These are phyloP conservation scores for Plestiodon gilberti DNA, from an alignment of 2,113 vertebrate genomes.

Conservation along the genomic window DNA sequence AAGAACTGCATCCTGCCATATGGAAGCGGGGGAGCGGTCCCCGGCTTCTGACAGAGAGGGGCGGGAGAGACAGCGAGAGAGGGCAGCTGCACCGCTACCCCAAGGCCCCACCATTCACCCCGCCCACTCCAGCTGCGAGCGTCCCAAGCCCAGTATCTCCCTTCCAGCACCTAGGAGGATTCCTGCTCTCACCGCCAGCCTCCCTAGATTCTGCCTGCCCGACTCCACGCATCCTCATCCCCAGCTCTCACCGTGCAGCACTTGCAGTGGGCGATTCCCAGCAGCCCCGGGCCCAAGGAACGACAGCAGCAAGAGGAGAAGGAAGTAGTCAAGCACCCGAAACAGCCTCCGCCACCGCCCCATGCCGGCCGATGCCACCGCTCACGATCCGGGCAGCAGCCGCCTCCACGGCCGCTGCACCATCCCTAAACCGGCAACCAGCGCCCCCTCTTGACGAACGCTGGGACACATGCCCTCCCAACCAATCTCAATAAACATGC, in stretches of 20 bases:
- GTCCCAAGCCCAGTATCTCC: not conserved
- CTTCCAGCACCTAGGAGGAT: not conserved
- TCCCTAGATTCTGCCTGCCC: not conserved
- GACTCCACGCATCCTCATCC: not conserved
- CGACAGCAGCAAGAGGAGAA: not conserved
- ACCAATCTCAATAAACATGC: not conserved
- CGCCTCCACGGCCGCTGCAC: slow-evolving; percentile 17
- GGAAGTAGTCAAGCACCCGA: not conserved
- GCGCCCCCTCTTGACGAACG: not conserved
- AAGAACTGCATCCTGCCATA: slow-evolving; percentile 1
- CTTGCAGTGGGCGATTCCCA: slow-evolving; percentile 12
- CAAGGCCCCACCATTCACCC: not conserved
- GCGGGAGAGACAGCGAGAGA: not conserved
- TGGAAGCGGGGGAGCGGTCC: not conserved
- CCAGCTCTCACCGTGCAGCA: not conserved
- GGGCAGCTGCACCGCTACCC: not conserved
- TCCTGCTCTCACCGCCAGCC: not conserved
- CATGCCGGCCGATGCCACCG: not conserved
- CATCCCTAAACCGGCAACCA: not conserved
- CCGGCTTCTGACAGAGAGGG: not conserved
- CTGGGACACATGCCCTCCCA: not conserved
- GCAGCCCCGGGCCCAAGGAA: not conserved
- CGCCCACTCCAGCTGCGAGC: not conserved
- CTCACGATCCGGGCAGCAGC: slow-evolving; percentile 13
- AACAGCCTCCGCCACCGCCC: slow-evolving; percentile 7